Evolutionary conservation across 1,140 invertebrate genomes (phyloP).

Genomic region (Euwallacea fornicatus): DNA sequence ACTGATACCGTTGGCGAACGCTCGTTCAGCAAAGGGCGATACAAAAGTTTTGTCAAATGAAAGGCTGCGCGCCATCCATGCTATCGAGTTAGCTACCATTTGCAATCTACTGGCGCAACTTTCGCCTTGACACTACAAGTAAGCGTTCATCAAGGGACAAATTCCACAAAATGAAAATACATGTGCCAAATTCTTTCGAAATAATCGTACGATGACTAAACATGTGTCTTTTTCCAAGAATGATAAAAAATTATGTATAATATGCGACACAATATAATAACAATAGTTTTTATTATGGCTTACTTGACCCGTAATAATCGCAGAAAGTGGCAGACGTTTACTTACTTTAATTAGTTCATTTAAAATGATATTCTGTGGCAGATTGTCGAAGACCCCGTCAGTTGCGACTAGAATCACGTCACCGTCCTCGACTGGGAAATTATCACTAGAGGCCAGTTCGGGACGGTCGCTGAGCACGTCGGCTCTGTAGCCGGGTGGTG

Average conservation of each 20-base stretch:
- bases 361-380: slow-evolving; percentile 86
- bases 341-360: slow-evolving; percentile 71
- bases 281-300: background rate
- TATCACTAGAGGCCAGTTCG: slow-evolving; percentile 85
- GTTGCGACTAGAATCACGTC: slow-evolving; percentile 95
- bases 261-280: background rate
- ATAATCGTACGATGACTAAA: background rate
- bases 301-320: background rate
- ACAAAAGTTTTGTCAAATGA: slow-evolving; percentile 93
- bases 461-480: slow-evolving; percentile 89
- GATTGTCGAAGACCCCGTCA: slow-evolving; percentile 97
- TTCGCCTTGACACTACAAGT: slow-evolving; percentile 63
- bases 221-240: background rate
- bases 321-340: background rate
- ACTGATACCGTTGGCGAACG: slow-evolving; percentile 88
- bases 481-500: slow-evolving; percentile 83
- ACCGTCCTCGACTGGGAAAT: slow-evolving; percentile 90
- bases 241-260: background rate
- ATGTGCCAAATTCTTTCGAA: no score
- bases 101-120: slow-evolving; percentile 76
- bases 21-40: slow-evolving; percentile 93
- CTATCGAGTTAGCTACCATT: slow-evolving; percentile 90
- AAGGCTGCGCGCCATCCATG: slow-evolving; percentile 88
- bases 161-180: no score
- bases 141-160: background rate